Base-by-base conservation (phyloP, 2,888 invertebrate genomes). In the Lissocephala sabroskyi region DNA sequence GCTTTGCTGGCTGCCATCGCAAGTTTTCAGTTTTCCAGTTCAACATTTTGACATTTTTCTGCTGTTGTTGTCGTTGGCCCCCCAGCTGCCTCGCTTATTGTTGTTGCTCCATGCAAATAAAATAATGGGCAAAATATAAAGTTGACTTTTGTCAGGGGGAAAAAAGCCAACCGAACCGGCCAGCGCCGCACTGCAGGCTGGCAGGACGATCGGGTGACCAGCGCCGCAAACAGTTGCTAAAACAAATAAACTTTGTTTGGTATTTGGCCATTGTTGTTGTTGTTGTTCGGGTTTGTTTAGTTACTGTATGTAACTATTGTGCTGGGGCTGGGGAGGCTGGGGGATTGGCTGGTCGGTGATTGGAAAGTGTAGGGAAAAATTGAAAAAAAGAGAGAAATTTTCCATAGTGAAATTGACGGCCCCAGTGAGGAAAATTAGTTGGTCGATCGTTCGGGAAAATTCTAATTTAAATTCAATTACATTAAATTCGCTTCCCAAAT, bases 31-130 rank as follows among this genome's bases (percentile, higher is more conserved):
- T 57, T 46, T 36, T 49, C 42, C 53, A 62, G 52, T 56, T 55
- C 35, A 51, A 23, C 62, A 45, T 51, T 59, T 53, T 55, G 59
- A 59, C 64, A 62, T 56, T 59, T 56, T 47, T 43, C 51, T n/a
- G 7, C 35, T 47, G 36, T 47, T 49, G 46, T 50, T 54, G 45
- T 33, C 29, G 23, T 33, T 7, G 9, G 14, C 30, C 28, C 26
- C 49, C 36, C 29, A 23, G 41, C 23, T 7, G 7, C 35, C 37
- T 52, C 52, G n/a, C n/a, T 41, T 48, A 40, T 52, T 63, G 53
- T 41, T 54, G 49, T 46, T 54, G 32, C 33, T 32, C 30, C 39
- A 65, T 59, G 60, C 58, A 66, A 66, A 74, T 66, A 64, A 55
- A 57, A 62, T 51, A 48, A 45, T 55, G 44, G 42, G 45, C 43